Base-by-base conservation (phyloP, 2,113 vertebrate species). In the Argyrosomus japonicus region DNA sequence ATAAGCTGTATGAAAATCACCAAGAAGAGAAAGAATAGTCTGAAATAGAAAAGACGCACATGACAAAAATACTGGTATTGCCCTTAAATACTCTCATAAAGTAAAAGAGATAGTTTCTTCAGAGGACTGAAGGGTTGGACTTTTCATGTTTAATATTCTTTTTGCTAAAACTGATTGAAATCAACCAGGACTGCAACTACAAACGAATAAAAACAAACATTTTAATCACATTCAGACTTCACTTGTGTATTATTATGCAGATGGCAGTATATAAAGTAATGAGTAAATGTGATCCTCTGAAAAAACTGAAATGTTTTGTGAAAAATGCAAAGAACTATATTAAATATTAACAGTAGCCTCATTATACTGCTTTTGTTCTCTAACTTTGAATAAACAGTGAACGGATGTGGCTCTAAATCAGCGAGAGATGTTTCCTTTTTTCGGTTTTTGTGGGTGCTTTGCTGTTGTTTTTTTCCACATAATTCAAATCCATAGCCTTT, bases 141-240 rank as follows among this genome's bases (percentile, higher is more conserved):
- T 64, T 82, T 87, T 91, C 8, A 54, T 79, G 51, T 72, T 76
- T 51, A 47, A 72, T 29, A 23, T 47, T 40, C 69, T 75, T 83
- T 84, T 76, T 72, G 25, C 57, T 75, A 61, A 77, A 82, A 78
- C 47, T 69, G 75, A 60, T n/a, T 87, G 58, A 79, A 88, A 79
- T 77, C 65, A 86, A 50, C 73, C 81, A 84, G 84, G 78, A 82
- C 81, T 88, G 79, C 74, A 75, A 82, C 68, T 68, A 76, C 67
- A 77, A 82, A 72, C 79, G 9, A 91, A 88, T 87, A 74, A 86
- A 36, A 85, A 84, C 36, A 84, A 53, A 36, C 12, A 25, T 74
- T 91, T 84, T 56, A 84, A 79, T 85, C 79, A 74, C 71, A 50
- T 47, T 60, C 32, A 76, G 60, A 29, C 18, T 75, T 82, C 3